phyloP scores from a whole-genome alignment of 2,113 vertebrate genomes.

The Anser cygnoides region DNA sequence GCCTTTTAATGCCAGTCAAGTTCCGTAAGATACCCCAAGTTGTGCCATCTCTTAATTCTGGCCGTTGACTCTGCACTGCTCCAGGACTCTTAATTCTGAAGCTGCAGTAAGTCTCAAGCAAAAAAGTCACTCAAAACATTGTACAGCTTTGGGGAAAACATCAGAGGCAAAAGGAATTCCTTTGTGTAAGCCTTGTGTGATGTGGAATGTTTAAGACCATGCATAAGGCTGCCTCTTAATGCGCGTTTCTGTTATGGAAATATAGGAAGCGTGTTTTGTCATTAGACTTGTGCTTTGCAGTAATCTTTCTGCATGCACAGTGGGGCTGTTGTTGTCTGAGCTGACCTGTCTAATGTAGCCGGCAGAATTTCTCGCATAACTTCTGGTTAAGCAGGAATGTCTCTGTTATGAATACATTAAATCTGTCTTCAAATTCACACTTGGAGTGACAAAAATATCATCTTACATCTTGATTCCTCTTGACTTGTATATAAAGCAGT shows the following conservation, averaged over 20 bases:
- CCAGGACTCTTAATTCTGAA: not conserved
- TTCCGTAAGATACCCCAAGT: not conserved
- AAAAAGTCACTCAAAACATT: not conserved
- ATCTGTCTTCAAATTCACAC: not conserved
- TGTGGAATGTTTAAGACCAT: not conserved
- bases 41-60: not conserved
- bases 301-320: constrained; percentile 17
- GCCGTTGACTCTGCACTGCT: not conserved
- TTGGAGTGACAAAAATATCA: not conserved
- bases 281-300: not conserved
- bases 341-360: not conserved
- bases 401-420: not conserved
- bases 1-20: not conserved
- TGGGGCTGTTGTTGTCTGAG: not conserved
- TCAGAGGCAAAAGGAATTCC: not conserved
- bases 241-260: not conserved
- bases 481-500: not conserved
- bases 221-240: not conserved
- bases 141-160: not conserved
- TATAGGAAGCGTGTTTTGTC: not conserved
- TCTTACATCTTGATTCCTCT: not conserved
- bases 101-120: not conserved
- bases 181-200: not conserved
- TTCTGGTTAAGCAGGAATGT: not conserved
- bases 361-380: not conserved